Base-by-base conservation (phyloP, 2,113 vertebrate genomes). In the Carollia perspicillata region DNA sequence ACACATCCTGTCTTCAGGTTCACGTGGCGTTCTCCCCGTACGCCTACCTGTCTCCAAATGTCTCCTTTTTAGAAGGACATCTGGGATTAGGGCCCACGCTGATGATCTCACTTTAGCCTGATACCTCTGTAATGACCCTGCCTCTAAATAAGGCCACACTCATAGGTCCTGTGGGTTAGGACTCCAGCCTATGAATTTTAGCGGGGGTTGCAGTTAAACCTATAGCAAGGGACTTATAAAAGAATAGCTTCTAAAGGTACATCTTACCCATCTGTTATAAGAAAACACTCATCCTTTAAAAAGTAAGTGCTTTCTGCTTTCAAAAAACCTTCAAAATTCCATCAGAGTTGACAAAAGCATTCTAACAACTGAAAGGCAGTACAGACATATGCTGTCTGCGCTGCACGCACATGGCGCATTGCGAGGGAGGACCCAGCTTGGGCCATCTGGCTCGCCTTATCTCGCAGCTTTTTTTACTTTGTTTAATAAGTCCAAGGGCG, bases 211-310 rank as follows among this genome's bases (percentile, higher is more conserved):
- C 3, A 55, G 49, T 51, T 63, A 84, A 90, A 80, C 7, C 18
- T 18, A 0, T 22, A 85, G 47, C 6, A 47, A 49, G 49, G 5
- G 28, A 14, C 18, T 88, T 60, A 65, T 75, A 89, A 94, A 47
- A 22, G 12, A 80, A 42, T 26, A 68, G 13, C 47, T 68, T 77
- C 78, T 63, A 69, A 83, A 85, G 51, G 26, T 77, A 42, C 20
- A 28, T 68, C 72, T 95, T 37, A 47, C 17, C 49, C n/a, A 18
- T 55, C 20, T 63, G n/a, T 80, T 66, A 79, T 2, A 71, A n/a
- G 28, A 92, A 97, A 84, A 78, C 5, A 83, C 35, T n/a, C 51
- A 84, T 65, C 44, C 65, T 77, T 93, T 84, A 58, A 53, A 93
- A 94, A 47, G n/a, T 47, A 37, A 80, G 14, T 30, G 8, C 30